These are phyloP conservation scores for Nyctibius bracteatus DNA, from an alignment of 2,113 vertebrate species.

Conservation along the genomic window DNA sequence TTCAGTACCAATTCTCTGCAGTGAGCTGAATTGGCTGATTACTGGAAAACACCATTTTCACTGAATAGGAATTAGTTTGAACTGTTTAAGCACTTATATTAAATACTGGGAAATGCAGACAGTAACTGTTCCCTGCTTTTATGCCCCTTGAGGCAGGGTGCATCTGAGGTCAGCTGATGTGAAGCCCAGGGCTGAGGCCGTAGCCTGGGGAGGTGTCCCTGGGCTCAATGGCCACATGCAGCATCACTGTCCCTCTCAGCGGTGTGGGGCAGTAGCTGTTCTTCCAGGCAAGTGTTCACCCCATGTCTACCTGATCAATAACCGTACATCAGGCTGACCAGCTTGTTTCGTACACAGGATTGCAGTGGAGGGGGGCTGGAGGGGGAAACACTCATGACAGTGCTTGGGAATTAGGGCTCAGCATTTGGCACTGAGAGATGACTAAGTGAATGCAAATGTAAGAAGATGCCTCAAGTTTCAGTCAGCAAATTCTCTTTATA, in stretches of 20 bases:
- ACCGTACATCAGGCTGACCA: rapidly evolving
- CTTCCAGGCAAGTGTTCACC: neutral
- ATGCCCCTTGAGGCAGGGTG: neutral
- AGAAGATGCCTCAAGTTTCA: neutral
- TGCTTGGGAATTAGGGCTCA: neutral
- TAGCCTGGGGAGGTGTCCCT: rapidly evolving
- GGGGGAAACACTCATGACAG: neutral
- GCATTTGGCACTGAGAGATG: neutral
- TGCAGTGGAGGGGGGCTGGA: neutral
- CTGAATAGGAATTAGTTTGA: neutral
- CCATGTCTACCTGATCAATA: neutral
- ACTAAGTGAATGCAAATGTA: neutral
- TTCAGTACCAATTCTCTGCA: neutral
- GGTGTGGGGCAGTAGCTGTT: neutral
- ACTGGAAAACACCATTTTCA: neutral
- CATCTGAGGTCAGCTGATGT: rapidly evolving
- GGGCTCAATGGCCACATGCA: neutral
- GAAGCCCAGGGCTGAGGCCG: neutral
- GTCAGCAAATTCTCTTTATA: neutral
- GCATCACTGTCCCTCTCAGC: rapidly evolving
- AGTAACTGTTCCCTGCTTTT: no score
- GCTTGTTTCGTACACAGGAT: neutral
- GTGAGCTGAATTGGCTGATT: neutral
- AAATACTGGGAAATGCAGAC: no score
- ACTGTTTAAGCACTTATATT: neutral